Evolutionary conservation across 2,888 invertebrate genomes (phyloP).

Genomic region (Phortica okadai): DNA sequence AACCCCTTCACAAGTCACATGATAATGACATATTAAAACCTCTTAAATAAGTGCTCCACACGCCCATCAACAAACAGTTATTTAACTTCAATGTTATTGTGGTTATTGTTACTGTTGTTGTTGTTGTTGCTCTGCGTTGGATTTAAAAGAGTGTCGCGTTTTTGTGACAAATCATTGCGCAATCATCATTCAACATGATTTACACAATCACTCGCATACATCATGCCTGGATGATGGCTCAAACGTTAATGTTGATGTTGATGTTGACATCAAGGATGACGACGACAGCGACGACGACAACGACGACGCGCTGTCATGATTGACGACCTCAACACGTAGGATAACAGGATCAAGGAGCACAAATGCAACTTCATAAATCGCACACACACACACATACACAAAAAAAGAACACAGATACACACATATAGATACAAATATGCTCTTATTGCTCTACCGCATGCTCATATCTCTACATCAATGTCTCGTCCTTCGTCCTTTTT

Average conservation of each 20-base stretch:
- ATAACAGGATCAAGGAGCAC: neutral
- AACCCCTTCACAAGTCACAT: too few relatives aligned
- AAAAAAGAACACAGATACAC: neutral
- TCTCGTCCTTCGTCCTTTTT: neutral
- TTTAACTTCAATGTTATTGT: neutral
- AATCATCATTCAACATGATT: slow-evolving; percentile 67
- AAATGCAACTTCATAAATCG: slow-evolving; percentile 10
- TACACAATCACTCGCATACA: slow-evolving; percentile 33
- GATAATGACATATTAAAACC: too few relatives aligned
- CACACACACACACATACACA: neutral
- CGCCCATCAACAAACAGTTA: too few relatives aligned
- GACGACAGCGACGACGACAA: neutral
- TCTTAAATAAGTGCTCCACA: too few relatives aligned
- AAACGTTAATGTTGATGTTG: neutral
- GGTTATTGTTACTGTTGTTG: neutral
- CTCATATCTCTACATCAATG: neutral
- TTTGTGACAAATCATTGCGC: slow-evolving; percentile 65
- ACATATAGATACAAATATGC: neutral
- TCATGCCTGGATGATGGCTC: neutral
- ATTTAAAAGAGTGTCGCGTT: slow-evolving; percentile 8
- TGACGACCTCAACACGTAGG: slow-evolving; percentile 16
- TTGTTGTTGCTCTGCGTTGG: neutral
- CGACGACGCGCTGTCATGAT: slow-evolving; percentile 27
- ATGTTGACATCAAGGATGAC: neutral
- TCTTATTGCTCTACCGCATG: neutral